Conservation (phyloP, 2,113 vertebrate genomes). For the Genyomyrus donnyi region DNA sequence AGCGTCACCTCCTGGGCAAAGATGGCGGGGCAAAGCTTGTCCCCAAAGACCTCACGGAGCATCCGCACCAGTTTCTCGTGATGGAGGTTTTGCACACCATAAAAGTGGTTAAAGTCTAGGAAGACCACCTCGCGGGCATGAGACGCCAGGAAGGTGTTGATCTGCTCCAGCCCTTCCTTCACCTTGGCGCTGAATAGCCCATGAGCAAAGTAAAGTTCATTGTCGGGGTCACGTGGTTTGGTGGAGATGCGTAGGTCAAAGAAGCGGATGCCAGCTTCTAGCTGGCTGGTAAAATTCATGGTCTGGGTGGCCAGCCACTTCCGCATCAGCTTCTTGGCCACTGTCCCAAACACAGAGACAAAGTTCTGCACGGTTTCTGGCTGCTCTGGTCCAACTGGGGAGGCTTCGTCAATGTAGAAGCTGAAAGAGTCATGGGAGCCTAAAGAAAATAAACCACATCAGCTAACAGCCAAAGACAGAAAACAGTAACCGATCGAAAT, state of each 20-base stretch:
- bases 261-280: conserved; percentile 87
- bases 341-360: conserved; percentile 92
- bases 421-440: conserved; percentile 97
- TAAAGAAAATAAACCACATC: conserved; percentile 42
- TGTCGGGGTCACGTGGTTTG: conserved; percentile 92
- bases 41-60: conserved; percentile 87
- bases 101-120: conserved; percentile 98
- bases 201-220: conserved; percentile 93
- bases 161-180: conserved; percentile 89
- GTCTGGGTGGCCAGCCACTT: conserved; percentile 97
- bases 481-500: not conserved
- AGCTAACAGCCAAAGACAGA: not conserved
- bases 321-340: conserved; percentile 95
- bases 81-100: conserved; percentile 92
- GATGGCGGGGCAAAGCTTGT: conserved; percentile 89
- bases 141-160: conserved; percentile 76
- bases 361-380: conserved; percentile 97
- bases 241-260: conserved; percentile 97
- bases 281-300: conserved; percentile 88
- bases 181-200: conserved; percentile 97
- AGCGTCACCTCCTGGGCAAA: conserved; percentile 93
- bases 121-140: conserved; percentile 87
- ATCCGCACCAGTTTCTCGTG: conserved; percentile 95
- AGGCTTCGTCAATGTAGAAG: conserved; percentile 96
- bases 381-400: conserved; percentile 91